phyloP scores from a whole-genome alignment of 2,888 invertebrate species.

The Antitype chi region DNA sequence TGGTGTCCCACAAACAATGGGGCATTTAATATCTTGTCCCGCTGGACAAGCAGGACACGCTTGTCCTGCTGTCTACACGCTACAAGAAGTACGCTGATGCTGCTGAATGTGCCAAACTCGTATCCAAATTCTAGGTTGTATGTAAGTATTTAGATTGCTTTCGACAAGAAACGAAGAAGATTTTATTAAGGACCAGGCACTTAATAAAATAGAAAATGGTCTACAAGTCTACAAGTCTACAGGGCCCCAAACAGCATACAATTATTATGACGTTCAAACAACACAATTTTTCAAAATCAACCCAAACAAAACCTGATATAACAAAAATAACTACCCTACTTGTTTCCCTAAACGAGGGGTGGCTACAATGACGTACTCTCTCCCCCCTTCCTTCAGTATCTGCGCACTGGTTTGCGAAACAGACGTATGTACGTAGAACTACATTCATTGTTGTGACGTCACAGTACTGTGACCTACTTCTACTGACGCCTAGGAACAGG shows the following conservation, averaged over 20 bases:
- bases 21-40: too few species aligned
- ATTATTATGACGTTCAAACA: neutral
- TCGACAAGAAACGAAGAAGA: too few species aligned
- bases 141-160: too few species aligned
- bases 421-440: constrained; percentile 5
- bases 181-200: too few species aligned
- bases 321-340: constrained; percentile 7
- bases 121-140: too few species aligned
- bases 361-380: constrained; percentile 47
- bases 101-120: too few species aligned
- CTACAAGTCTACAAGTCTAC: too few species aligned
- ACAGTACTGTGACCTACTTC: constrained; percentile 39
- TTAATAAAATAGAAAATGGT: too few species aligned
- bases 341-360: constrained; percentile 5
- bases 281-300: neutral
- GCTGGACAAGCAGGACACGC: too few species aligned
- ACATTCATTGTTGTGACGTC: constrained; percentile 45
- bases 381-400: neutral
- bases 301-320: neutral
- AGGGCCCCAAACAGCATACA: neutral
- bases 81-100: too few species aligned
- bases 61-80: too few species aligned
- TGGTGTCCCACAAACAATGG: too few species aligned
- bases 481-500: neutral
- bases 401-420: constrained; percentile 45